Conservation (phyloP, 2,113 vertebrate species). For the Bungarus multicinctus region DNA sequence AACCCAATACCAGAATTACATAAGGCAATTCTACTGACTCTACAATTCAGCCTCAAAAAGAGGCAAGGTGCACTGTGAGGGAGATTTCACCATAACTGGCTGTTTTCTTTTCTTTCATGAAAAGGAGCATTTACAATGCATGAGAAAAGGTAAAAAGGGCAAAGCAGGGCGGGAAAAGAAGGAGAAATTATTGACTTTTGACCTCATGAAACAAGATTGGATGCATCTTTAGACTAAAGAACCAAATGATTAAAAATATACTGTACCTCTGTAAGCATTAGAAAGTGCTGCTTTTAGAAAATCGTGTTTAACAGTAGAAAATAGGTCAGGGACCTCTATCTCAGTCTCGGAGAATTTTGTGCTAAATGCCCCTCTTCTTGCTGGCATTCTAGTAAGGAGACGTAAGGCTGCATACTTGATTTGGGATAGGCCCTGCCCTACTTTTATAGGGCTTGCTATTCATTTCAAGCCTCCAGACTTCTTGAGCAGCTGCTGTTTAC, state of each 20-base stretch:
- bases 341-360: not conserved
- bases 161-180: not conserved
- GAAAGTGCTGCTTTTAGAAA: not conserved
- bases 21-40: not conserved
- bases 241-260: not conserved
- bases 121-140: not conserved
- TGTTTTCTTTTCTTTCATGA: not conserved
- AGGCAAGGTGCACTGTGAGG: not conserved
- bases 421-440: slow-evolving; percentile 20
- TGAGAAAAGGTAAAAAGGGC: not conserved
- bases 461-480: slow-evolving; percentile 49
- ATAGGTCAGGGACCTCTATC: no score
- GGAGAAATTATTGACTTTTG: not conserved
- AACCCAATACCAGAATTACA: not conserved
- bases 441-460: slow-evolving; percentile 59
- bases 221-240: not conserved
- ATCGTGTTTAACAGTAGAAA: not conserved
- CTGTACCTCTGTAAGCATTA: not conserved
- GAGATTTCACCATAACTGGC: not conserved
- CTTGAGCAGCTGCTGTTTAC: slow-evolving; percentile 58
- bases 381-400: not conserved
- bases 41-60: not conserved
- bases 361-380: not conserved
- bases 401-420: slow-evolving; percentile 7
- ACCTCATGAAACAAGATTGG: not conserved